Evolutionary conservation across 2,797 vertebrate species (phyloP).

Genomic region (Pipistrellus nathusii): DNA sequence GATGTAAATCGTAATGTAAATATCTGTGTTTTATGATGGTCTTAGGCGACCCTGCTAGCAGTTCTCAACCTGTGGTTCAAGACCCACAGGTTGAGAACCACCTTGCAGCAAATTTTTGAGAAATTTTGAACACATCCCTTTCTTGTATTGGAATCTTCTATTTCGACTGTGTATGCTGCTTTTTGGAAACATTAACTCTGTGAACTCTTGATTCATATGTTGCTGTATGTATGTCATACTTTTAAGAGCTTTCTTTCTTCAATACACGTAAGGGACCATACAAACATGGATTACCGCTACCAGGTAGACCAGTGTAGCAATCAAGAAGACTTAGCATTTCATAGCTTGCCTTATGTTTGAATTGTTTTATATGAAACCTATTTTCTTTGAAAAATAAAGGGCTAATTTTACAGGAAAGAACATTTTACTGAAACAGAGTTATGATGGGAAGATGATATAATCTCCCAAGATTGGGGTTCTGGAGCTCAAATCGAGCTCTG

Average conservation of each 20-base stretch:
- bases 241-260: background rate
- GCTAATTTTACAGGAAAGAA: background rate
- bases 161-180: background rate
- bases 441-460: background rate
- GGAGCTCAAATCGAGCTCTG: background rate
- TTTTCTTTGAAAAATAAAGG: background rate
- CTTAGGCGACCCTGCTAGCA: no score
- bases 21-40: no score
- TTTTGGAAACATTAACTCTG: background rate
- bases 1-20: no score
- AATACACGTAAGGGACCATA: background rate
- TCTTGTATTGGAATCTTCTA: background rate
- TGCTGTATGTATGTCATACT: background rate
- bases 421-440: background rate
- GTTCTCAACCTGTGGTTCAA: no score
- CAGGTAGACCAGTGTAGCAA: background rate
- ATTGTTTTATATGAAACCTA: background rate
- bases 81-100: no score
- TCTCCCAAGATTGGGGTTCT: background rate
- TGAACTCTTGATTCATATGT: background rate
- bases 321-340: background rate
- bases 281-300: background rate
- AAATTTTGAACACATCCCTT: background rate
- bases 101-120: background rate
- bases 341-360: background rate